phyloP scores from a whole-genome alignment of 2,797 vertebrate species.

The Pipistrellus nathusii region DNA sequence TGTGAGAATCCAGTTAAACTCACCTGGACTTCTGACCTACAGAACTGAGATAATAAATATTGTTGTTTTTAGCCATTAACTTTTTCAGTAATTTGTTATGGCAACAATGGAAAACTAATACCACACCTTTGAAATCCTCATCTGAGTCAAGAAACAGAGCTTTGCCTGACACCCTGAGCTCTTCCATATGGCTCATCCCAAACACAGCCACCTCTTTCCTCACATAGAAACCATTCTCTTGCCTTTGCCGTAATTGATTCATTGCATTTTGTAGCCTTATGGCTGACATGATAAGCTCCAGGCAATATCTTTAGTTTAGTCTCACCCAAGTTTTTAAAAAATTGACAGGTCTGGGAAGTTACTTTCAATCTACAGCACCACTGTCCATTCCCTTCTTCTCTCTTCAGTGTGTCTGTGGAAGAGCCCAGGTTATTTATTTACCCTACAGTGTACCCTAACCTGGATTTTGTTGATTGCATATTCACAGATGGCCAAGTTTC shows the following conservation, averaged over 20 bases:
- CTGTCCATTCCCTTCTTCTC: neutral
- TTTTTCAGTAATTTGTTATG: neutral
- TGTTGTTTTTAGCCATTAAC: neutral
- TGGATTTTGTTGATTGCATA: too few relatives aligned
- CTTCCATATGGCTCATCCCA: too few relatives aligned
- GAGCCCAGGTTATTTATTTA: neutral
- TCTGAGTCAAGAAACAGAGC: neutral
- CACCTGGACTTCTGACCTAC: neutral
- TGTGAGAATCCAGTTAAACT: neutral
- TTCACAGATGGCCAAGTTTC: neutral
- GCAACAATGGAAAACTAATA: neutral
- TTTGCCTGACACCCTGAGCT: neutral
- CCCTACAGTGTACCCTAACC: neutral
- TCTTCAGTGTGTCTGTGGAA: neutral
- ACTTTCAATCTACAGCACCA: neutral
- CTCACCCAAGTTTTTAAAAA: neutral
- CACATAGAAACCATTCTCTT: neutral
- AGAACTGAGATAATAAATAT: neutral
- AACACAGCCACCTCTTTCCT: neutral
- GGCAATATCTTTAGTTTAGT: neutral
- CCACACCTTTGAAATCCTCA: neutral
- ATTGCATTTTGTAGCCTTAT: neutral
- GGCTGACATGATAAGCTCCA: neutral
- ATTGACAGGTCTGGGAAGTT: neutral
- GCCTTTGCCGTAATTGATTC: neutral